Evolutionary conservation across 2,888 invertebrate species (phyloP).

Genomic region (Cremastinae sp.): DNA sequence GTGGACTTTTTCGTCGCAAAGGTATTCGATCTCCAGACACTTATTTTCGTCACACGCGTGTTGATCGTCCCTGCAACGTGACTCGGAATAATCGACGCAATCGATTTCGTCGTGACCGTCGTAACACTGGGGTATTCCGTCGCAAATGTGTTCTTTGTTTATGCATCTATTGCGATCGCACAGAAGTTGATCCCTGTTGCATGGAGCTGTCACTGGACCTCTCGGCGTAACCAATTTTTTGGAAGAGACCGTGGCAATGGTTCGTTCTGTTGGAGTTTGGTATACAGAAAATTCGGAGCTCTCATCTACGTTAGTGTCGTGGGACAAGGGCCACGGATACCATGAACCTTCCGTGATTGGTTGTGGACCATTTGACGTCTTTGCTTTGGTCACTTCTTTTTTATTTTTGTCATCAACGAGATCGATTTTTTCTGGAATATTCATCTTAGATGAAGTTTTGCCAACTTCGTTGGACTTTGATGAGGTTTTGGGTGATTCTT

Average conservation of each 20-base stretch:
- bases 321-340: neutral
- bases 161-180: constrained; percentile 45
- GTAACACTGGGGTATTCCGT: constrained; percentile 14
- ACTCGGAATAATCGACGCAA: constrained; percentile 21
- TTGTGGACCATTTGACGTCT: neutral
- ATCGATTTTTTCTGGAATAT: constrained; percentile 40
- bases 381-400: neutral
- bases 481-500: no score
- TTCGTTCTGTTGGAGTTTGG: constrained; percentile 14
- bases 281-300: neutral
- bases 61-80: constrained; percentile 58
- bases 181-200: constrained; percentile 23
- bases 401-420: neutral
- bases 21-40: constrained; percentile 72
- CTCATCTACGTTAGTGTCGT: neutral
- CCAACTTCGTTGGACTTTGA: no score
- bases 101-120: constrained; percentile 35
- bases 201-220: neutral
- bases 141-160: constrained; percentile 23
- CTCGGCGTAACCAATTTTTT: neutral
- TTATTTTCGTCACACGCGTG: constrained; percentile 64
- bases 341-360: neutral
- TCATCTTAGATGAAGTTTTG: neutral
- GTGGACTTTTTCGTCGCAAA: constrained; percentile 79
- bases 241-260: neutral